A percentile compares a stretch with the other conserved stretches of the same genome.
These are phyloP conservation scores for Anthophora plumipes DNA, from an alignment of 2,888 invertebrate species.

Conservation along the genomic window DNA sequence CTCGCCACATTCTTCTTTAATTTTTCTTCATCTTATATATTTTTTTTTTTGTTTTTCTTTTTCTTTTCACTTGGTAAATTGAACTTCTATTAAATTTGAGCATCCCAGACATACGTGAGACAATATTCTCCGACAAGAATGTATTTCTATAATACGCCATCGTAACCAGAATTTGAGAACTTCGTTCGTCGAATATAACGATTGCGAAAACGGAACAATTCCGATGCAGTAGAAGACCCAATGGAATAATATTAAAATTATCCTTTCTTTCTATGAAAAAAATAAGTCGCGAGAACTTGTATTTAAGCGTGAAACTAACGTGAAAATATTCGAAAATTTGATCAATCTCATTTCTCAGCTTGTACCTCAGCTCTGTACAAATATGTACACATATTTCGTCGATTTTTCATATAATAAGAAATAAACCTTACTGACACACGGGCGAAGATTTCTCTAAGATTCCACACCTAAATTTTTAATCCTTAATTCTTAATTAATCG, in stretches of 20 bases:
- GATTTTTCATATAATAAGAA: slow-evolving; percentile 48
- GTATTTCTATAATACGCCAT: no score
- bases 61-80: background rate
- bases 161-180: slow-evolving; percentile 20
- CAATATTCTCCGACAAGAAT: background rate
- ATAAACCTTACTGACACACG: slow-evolving; percentile 52
- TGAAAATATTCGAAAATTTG: background rate
- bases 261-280: background rate
- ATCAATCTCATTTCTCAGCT: background rate
- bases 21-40: no score
- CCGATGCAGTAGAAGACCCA: background rate
- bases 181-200: background rate
- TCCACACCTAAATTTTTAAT: background rate
- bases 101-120: slow-evolving; percentile 16
- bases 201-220: background rate
- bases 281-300: background rate
- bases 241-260: background rate
- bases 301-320: background rate
- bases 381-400: slow-evolving; percentile 11
- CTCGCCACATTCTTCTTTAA: slow-evolving; percentile 1
- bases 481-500: background rate
- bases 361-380: slow-evolving; percentile 50
- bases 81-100: slow-evolving; percentile 48
- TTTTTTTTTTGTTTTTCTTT: no score
- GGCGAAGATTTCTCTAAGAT: background rate